Conservation (phyloP, 2,113 vertebrate species). For the Aix galericulata region DNA sequence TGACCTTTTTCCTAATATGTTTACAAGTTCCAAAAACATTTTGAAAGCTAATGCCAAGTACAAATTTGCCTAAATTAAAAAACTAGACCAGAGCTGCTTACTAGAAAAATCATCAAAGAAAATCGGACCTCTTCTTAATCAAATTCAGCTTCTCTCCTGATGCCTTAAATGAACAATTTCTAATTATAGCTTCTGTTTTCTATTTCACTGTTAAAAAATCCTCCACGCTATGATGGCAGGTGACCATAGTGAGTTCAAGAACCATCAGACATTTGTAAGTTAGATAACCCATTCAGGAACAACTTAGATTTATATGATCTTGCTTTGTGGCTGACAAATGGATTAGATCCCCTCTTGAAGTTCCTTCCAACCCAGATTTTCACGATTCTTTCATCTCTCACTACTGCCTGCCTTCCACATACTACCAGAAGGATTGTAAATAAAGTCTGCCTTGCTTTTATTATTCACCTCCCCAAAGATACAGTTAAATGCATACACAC, state of each 20-base stretch:
- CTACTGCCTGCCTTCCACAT: no score
- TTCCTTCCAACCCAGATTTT: not conserved
- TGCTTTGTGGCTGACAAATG: not conserved
- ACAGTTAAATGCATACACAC: no score
- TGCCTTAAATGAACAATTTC: not conserved
- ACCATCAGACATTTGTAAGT: not conserved
- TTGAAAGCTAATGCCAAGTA: not conserved
- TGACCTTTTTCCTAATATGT: not conserved
- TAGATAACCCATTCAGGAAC: not conserved
- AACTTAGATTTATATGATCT: not conserved
- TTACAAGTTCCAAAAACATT: not conserved
- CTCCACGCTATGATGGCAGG: not conserved
- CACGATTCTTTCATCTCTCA: not conserved
- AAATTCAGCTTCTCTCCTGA: not conserved
- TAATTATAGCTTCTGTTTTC: not conserved
- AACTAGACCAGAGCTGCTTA: not conserved
- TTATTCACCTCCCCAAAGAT: no score
- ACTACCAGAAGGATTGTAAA: no score
- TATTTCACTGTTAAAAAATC: not conserved
- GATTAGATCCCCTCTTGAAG: not conserved
- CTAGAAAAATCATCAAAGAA: not conserved
- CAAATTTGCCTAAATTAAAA: not conserved
- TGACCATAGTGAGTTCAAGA: not conserved
- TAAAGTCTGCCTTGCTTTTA: no score
- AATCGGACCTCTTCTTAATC: not conserved